phyloP scores from a whole-genome alignment of 2,113 vertebrate species.

The Cavia porcellus region DNA sequence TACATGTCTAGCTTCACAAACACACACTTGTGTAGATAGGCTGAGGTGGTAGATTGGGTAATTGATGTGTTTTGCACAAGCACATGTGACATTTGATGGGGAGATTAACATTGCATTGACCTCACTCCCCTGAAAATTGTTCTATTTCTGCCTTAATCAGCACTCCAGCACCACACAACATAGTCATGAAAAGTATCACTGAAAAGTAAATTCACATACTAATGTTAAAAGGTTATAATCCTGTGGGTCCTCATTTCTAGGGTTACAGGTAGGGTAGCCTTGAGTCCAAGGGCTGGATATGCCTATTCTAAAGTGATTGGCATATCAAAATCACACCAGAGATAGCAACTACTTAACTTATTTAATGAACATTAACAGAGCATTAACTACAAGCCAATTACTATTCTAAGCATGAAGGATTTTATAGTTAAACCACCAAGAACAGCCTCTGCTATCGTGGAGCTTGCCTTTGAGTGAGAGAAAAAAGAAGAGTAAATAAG shows the following conservation, averaged over 20 bases:
- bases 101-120: neutral
- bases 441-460: neutral
- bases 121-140: neutral
- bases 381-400: neutral
- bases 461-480: neutral
- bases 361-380: neutral
- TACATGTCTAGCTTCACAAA: neutral
- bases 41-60: neutral
- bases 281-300: neutral
- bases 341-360: neutral
- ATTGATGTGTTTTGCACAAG: neutral
- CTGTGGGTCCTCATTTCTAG: neutral
- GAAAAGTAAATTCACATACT: neutral
- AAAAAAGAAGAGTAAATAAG: neutral
- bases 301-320: neutral
- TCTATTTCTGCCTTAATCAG: neutral
- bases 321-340: neutral
- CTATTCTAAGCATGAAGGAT: neutral
- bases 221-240: neutral
- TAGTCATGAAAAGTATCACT: neutral
- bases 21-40: neutral
- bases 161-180: neutral
- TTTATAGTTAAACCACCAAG: neutral
- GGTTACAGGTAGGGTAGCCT: neutral
- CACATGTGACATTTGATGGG: neutral